Evolutionary conservation across 2,888 invertebrate genomes (phyloP), one percentile per base, ranked within the genome.

Genomic region (Cheilosia grossa): DNA sequence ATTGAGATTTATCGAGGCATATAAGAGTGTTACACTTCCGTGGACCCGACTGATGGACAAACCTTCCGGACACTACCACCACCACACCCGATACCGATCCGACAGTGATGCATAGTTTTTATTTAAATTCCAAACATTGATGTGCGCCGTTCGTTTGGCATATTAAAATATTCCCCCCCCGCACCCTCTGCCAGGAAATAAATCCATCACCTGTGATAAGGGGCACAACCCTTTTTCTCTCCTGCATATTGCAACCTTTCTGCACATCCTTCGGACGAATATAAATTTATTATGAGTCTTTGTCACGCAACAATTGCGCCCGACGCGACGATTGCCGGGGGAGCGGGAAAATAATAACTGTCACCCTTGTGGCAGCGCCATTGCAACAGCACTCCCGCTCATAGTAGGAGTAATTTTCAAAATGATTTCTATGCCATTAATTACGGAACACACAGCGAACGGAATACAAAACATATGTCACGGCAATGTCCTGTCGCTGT

Each of bases 61-160:
- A 47, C 51, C 64, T 51, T 54, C 49, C 53, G 24, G 54, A 75
- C 72, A 75, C 69, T 15, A 37, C 10, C 49, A 47, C 17, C 24
- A 51, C 21, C 51, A 24, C 61, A 61, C 24, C 83, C 83, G 81
- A 85, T 85, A 81, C 81, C 70, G 27, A 81, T 75, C 81, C 72
- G 85, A 85, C 85, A 85, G 37, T 85, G 85, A 85, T 85, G 85
- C 81, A 85, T 85, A 81, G 85, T 85, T 85, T 77, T 85, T 85
- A 85, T 85, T 85, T 85, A 81, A 85, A 85, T 85, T 85, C 72
- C 49, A 61, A 85, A 85, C 85, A 81, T 75, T 85, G 85, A 85
- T 85, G 81, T 54, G 85, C 72, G 72, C 81, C 85, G 72, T 77
- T 81, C 81, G 72, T 85, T 85, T 72, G 61, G 75, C n/a, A n/a